Percentiles rank a stretch among this genome's conserved stretches.
phyloP scores from a whole-genome alignment of 2,888 invertebrate genomes.

The Cataglyphis albicans region DNA sequence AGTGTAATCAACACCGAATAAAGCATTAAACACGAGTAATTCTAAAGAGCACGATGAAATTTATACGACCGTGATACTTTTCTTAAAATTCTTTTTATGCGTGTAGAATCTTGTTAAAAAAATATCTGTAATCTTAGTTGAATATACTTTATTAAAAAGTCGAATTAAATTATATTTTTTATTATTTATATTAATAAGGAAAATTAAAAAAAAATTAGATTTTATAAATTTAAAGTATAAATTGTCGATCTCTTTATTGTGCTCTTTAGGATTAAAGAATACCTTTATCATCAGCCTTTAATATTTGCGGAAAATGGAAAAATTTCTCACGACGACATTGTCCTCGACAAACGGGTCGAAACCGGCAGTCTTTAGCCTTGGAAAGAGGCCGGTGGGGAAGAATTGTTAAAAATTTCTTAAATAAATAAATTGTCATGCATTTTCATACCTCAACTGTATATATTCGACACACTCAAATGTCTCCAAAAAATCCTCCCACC shows the following conservation, averaged over 20 bases:
- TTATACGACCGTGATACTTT: neutral
- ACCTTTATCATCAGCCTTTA: neutral
- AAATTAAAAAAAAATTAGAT: neutral
- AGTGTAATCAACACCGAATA: neutral
- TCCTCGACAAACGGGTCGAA: constrained; percentile 1
- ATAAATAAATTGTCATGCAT: constrained; percentile 17
- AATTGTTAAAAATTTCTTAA: constrained; percentile 16
- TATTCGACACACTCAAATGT: neutral
- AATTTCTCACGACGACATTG: neutral
- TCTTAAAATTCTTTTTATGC: neutral
- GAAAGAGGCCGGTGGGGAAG: constrained; percentile 64
- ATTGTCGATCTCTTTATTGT: neutral
- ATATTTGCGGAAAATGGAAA: neutral
- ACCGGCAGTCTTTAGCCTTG: constrained; percentile 69
- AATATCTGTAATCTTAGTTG: neutral
- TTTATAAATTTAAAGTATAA: neutral
- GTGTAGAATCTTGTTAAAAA: neutral
- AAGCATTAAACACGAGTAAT: neutral
- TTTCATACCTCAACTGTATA: neutral
- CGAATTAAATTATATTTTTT: neutral
- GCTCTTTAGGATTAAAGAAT: constrained; percentile 4
- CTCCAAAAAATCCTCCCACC: neutral
- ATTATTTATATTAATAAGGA: neutral
- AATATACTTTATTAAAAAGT: neutral
- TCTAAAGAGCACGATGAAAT: constrained; percentile 19